phyloP scores from a whole-genome alignment of 2,113 vertebrate species.

The Bothrops jararaca region DNA sequence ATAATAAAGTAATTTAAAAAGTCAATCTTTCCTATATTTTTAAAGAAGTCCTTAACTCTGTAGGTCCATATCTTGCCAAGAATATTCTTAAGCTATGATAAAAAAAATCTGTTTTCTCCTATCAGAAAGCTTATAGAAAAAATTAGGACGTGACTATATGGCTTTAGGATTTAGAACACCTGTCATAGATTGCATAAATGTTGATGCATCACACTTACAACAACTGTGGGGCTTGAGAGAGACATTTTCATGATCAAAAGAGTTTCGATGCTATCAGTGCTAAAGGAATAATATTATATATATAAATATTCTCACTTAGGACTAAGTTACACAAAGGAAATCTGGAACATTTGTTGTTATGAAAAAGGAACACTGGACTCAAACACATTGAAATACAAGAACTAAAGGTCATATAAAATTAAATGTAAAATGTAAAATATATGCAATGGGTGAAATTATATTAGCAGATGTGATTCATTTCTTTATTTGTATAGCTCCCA shows the following conservation, averaged over 20 bases:
- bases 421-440: not conserved
- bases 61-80: not conserved
- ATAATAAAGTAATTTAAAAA: not conserved
- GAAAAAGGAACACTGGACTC: not conserved
- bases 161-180: not conserved
- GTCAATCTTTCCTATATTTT: not conserved
- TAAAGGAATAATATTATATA: not conserved
- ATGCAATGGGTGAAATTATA: not conserved
- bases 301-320: not conserved
- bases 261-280: not conserved
- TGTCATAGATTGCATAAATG: not conserved
- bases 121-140: slow-evolving; percentile 34
- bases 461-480: not conserved
- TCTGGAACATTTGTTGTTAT: slow-evolving; percentile 36
- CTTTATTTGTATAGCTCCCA: not conserved
- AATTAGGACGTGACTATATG: not conserved
- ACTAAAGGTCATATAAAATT: slow-evolving; percentile 2
- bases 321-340: slow-evolving; percentile 45
- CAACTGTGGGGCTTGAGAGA: not conserved
- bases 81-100: not conserved
- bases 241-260: not conserved
- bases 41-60: not conserved
- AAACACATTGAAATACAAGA: slow-evolving; percentile 39
- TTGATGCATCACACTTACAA: not conserved
- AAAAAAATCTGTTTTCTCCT: slow-evolving; percentile 52